Evolutionary conservation across 1,140 invertebrate genomes (phyloP).

Genomic region (Lepidurus packardi): DNA sequence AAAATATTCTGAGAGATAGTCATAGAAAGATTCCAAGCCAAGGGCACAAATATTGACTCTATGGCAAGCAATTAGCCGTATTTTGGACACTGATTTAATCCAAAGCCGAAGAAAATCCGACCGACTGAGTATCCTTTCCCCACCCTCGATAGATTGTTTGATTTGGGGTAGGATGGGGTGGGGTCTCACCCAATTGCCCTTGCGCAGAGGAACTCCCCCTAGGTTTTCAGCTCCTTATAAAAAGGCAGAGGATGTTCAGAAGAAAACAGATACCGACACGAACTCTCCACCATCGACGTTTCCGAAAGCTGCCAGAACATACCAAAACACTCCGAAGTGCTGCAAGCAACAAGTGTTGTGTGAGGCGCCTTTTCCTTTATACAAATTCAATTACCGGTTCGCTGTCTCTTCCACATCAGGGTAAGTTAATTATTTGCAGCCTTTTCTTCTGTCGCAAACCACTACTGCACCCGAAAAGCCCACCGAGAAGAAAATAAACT

Average conservation of each 20-base stretch:
- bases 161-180: not conserved
- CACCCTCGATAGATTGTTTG: not conserved
- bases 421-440: not conserved
- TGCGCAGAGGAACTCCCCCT: not conserved
- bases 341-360: not conserved
- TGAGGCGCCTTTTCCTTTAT: not conserved
- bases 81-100: slow-evolving; percentile 1
- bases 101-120: not conserved
- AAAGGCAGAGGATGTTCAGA: not conserved
- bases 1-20: not conserved
- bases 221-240: not conserved
- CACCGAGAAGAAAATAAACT: not conserved
- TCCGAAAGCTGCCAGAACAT: not conserved
- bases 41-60: slow-evolving; percentile 6
- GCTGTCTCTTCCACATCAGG: slow-evolving; percentile 2
- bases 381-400: not conserved
- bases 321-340: not conserved
- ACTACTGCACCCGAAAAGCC: not conserved
- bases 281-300: not conserved
- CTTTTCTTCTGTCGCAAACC: not conserved
- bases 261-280: not conserved
- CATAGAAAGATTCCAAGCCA: not conserved
- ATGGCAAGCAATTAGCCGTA: not conserved
- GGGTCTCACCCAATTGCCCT: not conserved
- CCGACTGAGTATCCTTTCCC: not conserved